phyloP scores from a whole-genome alignment of 1,140 invertebrate species.

The Scylla paramamosain region DNA sequence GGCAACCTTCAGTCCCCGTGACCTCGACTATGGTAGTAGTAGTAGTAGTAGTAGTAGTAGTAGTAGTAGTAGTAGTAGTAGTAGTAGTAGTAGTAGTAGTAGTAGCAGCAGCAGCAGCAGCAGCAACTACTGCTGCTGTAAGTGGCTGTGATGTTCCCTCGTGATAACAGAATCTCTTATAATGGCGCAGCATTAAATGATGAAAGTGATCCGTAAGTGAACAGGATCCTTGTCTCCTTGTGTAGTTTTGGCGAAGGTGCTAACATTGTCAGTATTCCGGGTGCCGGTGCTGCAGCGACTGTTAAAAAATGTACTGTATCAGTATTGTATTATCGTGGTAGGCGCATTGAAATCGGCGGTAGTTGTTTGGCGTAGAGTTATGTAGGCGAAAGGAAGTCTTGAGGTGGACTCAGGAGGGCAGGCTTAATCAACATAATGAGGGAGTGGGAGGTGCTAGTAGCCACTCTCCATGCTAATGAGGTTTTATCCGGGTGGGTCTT shows the following conservation, averaged over 20 bases:
- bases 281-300: neutral
- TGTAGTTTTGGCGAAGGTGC: neutral
- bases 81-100: neutral
- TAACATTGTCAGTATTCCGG: neutral
- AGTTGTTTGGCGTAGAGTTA: neutral
- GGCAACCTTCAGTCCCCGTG: too few species aligned
- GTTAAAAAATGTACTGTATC: neutral
- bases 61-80: neutral
- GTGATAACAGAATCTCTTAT: too few species aligned
- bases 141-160: too few species aligned
- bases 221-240: too few species aligned
- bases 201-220: too few species aligned
- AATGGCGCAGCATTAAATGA: too few species aligned
- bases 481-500: neutral
- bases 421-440: neutral
- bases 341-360: neutral
- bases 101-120: too few species aligned
- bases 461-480: conserved; percentile 11
- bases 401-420: neutral
- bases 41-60: neutral
- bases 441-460: neutral
- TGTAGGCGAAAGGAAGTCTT: neutral
- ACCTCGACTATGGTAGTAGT: neutral
- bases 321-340: neutral
- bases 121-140: too few species aligned